Percentiles rank a stretch among this genome's conserved stretches.
phyloP scores from a whole-genome alignment of 2,797 vertebrate genomes.

The Tiaroga cobitis region DNA sequence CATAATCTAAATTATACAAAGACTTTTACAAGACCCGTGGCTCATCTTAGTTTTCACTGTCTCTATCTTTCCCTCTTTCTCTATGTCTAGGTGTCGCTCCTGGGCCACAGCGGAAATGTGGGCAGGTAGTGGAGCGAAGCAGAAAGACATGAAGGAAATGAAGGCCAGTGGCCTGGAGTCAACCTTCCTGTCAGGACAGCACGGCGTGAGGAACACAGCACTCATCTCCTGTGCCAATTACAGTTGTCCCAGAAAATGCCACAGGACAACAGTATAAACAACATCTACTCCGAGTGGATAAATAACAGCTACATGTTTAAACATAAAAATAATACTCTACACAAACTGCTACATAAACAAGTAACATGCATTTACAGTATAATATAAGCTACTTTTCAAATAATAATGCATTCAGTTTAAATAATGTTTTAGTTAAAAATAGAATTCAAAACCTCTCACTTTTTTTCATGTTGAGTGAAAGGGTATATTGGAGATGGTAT shows the following conservation, averaged over 20 bases:
- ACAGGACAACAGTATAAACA: slow-evolving; percentile 40
- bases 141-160: slow-evolving; percentile 71
- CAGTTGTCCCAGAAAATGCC: slow-evolving; percentile 31
- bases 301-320: slow-evolving; percentile 20
- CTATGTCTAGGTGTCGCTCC: slow-evolving; percentile 53
- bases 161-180: slow-evolving; percentile 61
- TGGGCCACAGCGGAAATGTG: slow-evolving; percentile 71
- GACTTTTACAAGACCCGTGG: slow-evolving; percentile 35
- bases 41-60: slow-evolving; percentile 17
- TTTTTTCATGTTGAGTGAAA: neutral
- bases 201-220: slow-evolving; percentile 42
- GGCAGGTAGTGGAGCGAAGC: slow-evolving; percentile 67
- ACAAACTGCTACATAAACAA: neutral
- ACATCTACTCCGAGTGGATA: slow-evolving; percentile 6
- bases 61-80: slow-evolving; percentile 17
- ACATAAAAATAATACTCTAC: neutral
- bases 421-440: neutral
- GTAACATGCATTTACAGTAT: neutral
- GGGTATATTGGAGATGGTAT: neutral
- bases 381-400: neutral
- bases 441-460: neutral
- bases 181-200: slow-evolving; percentile 50
- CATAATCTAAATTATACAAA: slow-evolving; percentile 42
- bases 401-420: neutral
- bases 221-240: slow-evolving; percentile 43